A percentile compares a stretch with the other conserved stretches of the same genome.
phyloP scores from a whole-genome alignment of 1,140 invertebrate species.

The Drosophila athabasca region DNA sequence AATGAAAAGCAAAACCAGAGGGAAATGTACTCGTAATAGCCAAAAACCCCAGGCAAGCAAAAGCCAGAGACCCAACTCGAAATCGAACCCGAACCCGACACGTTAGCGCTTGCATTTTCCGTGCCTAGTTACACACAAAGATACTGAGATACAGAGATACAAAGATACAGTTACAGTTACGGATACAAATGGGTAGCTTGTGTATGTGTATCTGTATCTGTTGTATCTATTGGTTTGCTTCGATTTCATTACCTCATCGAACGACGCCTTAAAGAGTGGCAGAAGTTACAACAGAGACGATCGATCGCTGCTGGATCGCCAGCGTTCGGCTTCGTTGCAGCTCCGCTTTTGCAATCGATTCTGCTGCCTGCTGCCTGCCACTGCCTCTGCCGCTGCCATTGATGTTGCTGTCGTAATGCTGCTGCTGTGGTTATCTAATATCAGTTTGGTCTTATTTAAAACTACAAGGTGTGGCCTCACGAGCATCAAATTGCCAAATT shows the following conservation, averaged over 20 bases:
- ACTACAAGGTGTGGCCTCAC: slow-evolving; percentile 23
- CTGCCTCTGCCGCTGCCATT: slow-evolving; percentile 1
- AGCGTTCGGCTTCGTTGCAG: slow-evolving; percentile 58
- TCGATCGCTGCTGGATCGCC: slow-evolving; percentile 7
- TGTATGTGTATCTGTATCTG: slow-evolving; percentile 27
- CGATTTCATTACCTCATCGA: slow-evolving; percentile 78
- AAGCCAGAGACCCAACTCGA: slow-evolving; percentile 18
- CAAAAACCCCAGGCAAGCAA: slow-evolving; percentile 1
- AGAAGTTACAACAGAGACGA: slow-evolving; percentile 68
- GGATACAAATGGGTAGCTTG: slow-evolving; percentile 5
- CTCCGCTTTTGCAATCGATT: slow-evolving; percentile 54
- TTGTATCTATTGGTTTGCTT: slow-evolving; percentile 58
- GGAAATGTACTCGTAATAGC: slow-evolving; percentile 14
- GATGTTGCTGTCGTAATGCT: too few species aligned
- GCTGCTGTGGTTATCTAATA: slow-evolving; percentile 30
- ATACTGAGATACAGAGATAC: slow-evolving; percentile 18
- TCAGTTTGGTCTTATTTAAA: slow-evolving; percentile 6
- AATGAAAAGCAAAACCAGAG: slow-evolving; percentile 50
- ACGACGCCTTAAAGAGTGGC: slow-evolving; percentile 65
- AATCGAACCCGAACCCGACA: slow-evolving; percentile 37
- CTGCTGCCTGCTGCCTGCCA: slow-evolving; percentile 1
- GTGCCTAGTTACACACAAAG: slow-evolving; percentile 1
- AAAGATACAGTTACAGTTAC: slow-evolving; percentile 6
- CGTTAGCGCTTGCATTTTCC: slow-evolving; percentile 69
- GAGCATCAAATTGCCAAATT: slow-evolving; percentile 25